Conservation (phyloP, 2,797 vertebrate species). For the Lophotriccus pileatus region DNA sequence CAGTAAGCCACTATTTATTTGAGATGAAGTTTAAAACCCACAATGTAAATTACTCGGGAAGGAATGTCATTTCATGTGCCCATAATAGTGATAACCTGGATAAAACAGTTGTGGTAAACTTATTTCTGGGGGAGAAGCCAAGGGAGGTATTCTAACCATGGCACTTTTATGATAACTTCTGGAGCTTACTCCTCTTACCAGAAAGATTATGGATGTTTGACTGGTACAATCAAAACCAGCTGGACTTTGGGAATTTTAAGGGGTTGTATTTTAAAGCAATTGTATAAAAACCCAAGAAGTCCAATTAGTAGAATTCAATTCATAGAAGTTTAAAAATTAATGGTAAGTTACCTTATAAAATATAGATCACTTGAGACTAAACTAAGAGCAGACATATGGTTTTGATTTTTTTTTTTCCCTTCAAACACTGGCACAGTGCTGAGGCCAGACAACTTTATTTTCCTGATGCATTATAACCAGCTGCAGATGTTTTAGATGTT, state of each 20-base stretch:
- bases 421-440: background rate
- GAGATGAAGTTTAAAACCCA: background rate
- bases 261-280: background rate
- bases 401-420: background rate
- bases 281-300: conserved; percentile 14
- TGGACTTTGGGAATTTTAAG: background rate
- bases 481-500: conserved; percentile 59
- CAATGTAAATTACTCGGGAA: background rate
- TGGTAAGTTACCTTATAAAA: conserved; percentile 36
- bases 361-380: conserved; percentile 40
- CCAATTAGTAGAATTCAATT: conserved; percentile 52
- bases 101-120: background rate
- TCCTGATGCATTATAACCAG: conserved; percentile 44
- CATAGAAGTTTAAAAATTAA: conserved; percentile 40
- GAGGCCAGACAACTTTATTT: conserved; percentile 31
- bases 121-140: background rate
- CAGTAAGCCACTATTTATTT: background rate
- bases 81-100: background rate
- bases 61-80: background rate
- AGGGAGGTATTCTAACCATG: background rate
- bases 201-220: background rate
- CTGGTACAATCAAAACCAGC: conserved; percentile 8
- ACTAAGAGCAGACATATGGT: conserved; percentile 21
- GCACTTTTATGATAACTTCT: background rate
- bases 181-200: background rate